phyloP scores from a whole-genome alignment of 2,113 vertebrate species.

The Falco punctatus region DNA sequence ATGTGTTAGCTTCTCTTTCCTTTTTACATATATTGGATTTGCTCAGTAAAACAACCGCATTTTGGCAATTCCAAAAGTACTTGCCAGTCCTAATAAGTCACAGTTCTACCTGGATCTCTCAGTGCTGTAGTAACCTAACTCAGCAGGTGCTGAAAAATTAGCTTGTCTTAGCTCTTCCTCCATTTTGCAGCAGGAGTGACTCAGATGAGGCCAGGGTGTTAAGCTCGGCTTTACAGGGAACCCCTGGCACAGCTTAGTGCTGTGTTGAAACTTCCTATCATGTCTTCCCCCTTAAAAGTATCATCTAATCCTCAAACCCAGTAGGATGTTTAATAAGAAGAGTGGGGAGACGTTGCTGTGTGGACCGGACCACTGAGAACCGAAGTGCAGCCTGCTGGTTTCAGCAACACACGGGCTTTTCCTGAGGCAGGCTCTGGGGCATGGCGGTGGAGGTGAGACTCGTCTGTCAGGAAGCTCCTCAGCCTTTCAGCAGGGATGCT shows the following conservation, averaged over 20 bases:
- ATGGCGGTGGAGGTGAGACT: background rate
- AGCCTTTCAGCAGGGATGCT: background rate
- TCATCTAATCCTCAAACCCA: background rate
- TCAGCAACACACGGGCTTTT: background rate
- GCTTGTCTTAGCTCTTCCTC: background rate
- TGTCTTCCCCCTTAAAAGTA: background rate
- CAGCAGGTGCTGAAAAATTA: background rate
- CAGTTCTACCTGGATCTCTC: background rate
- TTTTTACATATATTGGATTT: background rate
- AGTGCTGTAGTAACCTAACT: background rate
- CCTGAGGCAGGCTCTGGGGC: background rate
- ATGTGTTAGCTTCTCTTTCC: background rate
- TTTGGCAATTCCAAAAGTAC: background rate
- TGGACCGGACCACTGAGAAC: background rate
- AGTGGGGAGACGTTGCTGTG: background rate
- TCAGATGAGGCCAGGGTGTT: background rate
- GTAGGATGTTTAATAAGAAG: background rate
- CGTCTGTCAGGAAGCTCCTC: background rate
- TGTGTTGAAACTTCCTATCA: background rate
- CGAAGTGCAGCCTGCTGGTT: background rate
- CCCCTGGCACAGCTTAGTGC: background rate
- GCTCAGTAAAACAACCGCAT: background rate
- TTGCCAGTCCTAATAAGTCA: background rate
- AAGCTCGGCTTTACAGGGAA: background rate
- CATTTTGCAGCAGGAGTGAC: background rate